A percentile compares a stretch with the other conserved stretches of the same genome.
Evolutionary conservation across 2,113 vertebrate genomes (phyloP).

Genomic region (Semnornis frantzii): DNA sequence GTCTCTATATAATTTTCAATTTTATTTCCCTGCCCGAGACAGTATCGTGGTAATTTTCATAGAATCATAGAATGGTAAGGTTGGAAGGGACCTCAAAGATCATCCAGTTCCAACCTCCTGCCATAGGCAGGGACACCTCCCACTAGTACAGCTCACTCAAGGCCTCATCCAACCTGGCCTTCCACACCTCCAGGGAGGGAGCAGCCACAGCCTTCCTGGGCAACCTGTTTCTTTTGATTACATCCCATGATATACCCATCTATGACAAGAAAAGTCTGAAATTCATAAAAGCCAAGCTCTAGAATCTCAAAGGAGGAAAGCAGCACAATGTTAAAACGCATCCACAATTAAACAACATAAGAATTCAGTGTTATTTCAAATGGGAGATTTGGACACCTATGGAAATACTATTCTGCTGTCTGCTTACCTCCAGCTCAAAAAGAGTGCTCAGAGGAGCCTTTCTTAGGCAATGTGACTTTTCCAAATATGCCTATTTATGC

Average conservation of each 20-base stretch:
- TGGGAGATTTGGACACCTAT: not conserved
- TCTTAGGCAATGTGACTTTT: not conserved
- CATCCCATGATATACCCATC: not conserved
- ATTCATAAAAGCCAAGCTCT: not conserved
- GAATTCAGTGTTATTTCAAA: not conserved
- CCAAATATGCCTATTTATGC: not conserved
- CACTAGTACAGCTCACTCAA: too few species aligned
- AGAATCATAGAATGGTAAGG: too few species aligned
- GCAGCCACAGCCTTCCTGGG: too few species aligned
- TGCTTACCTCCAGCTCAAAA: not conserved
- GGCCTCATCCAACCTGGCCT: too few species aligned
- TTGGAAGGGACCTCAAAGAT: too few species aligned
- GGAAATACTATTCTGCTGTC: not conserved
- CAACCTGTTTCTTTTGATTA: not conserved
- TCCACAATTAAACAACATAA: fast-evolving
- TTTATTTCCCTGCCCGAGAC: not conserved
- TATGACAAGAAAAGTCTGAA: not conserved
- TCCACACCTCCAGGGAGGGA: too few species aligned
- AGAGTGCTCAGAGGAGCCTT: not conserved
- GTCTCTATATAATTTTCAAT: not conserved
- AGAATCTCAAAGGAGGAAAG: not conserved
- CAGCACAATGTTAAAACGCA: not conserved
- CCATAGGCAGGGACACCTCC: too few species aligned
- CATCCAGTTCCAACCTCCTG: too few species aligned
- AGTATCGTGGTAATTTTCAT: not conserved